phyloP scores from a whole-genome alignment of 2,797 vertebrate genomes.

The Simalia tracyae region DNA sequence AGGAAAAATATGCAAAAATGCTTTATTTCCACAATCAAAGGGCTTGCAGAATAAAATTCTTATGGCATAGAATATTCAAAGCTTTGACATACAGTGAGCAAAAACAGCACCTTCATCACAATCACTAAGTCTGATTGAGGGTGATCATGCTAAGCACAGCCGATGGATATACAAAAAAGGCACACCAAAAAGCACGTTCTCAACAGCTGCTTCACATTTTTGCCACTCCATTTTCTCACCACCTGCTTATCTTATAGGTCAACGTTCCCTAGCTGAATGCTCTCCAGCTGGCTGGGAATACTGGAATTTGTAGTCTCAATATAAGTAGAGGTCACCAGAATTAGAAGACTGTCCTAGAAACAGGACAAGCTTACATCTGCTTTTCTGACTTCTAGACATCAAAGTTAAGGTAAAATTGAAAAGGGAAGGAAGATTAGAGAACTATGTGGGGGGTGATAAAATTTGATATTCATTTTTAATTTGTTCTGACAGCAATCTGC shows the following conservation, averaged over 20 bases:
- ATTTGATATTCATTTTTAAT: not conserved
- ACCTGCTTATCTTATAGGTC: not conserved
- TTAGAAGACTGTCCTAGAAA: not conserved
- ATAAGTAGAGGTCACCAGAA: not conserved
- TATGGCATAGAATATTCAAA: not conserved
- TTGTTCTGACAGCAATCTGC: not conserved
- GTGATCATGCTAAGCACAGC: not conserved
- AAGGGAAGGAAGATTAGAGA: not conserved
- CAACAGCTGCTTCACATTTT: not conserved
- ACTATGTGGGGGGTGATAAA: not conserved
- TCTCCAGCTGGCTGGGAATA: not conserved
- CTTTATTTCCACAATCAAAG: not conserved
- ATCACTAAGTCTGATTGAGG: not conserved
- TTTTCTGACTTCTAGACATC: not conserved
- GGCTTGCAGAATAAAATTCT: not conserved
- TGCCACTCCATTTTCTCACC: slow-evolving; percentile 1
- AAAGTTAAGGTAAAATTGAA: not conserved
- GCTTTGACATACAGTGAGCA: not conserved
- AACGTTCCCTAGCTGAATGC: not conserved
- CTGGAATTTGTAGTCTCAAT: not conserved
- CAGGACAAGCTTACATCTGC: not conserved
- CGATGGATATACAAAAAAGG: not conserved
- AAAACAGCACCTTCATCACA: not conserved
- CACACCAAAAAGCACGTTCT: not conserved
- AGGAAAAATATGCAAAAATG: not conserved